A percentile compares a stretch with the other conserved stretches of the same genome.
Conservation (phyloP, 2,113 vertebrate genomes). For the Perognathus longimembris region DNA sequence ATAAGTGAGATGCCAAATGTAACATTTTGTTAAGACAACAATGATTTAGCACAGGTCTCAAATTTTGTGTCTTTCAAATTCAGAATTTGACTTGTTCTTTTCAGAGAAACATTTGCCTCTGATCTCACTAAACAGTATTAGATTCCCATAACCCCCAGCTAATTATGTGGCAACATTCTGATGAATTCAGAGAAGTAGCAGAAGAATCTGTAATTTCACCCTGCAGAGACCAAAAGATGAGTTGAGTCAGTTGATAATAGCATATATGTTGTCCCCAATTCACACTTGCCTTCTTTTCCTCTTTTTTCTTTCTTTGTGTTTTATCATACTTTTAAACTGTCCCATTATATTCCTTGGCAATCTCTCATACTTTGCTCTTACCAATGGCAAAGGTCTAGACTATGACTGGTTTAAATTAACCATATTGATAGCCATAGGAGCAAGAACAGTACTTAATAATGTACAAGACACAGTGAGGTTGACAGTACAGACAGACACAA, state of each 20-base stretch:
- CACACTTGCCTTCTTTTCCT: neutral
- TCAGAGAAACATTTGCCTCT: neutral
- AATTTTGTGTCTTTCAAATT: neutral
- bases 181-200: neutral
- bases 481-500: neutral
- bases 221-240: neutral
- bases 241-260: accelerated
- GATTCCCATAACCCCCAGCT: neutral
- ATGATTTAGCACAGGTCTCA: neutral
- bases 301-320: neutral
- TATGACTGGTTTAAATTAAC: neutral
- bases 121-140: neutral
- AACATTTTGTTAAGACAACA: neutral
- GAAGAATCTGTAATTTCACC: neutral
- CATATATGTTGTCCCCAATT: neutral
- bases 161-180: neutral
- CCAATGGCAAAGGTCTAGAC: neutral
- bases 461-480: neutral
- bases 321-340: neutral
- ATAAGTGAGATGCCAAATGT: neutral
- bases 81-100: slow-evolving; percentile 15
- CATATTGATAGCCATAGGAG: neutral
- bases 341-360: neutral
- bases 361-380: neutral
- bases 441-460: neutral